phyloP scores from a whole-genome alignment of 64 coral and sea anemone species.

The Porites australiensis region DNA sequence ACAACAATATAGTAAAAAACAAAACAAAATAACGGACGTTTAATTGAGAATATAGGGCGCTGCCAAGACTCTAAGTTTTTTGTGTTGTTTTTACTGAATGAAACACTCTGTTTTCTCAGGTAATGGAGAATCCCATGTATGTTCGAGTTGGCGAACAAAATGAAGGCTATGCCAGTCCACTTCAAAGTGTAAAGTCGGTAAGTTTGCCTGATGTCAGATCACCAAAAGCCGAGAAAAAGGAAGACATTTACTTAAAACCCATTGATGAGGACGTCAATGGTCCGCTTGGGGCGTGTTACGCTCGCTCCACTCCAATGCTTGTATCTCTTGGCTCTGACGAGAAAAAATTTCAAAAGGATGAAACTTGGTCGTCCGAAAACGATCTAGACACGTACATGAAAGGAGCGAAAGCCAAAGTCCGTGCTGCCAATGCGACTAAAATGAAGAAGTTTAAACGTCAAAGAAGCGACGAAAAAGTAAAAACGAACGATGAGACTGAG shows the following conservation, averaged over 20 bases:
- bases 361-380: background rate
- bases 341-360: background rate
- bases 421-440: constrained; percentile 20
- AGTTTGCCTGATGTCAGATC: background rate
- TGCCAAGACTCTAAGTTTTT: no score
- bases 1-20: no score
- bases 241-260: constrained; percentile 12
- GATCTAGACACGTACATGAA: background rate
- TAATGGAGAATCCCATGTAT: constrained; percentile 17
- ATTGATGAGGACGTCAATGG: background rate
- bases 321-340: background rate
- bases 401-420: background rate
- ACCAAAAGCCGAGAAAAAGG: constrained; percentile 1
- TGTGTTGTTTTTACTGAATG: background rate
- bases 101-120: background rate
- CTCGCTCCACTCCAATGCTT: background rate
- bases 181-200: background rate
- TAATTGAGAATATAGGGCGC: background rate
- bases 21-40: no score
- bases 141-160: background rate
- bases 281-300: background rate
- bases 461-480: background rate
- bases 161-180: background rate
- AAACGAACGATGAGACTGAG: background rate
- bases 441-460: constrained; percentile 6